Evolutionary conservation across 2,797 vertebrate genomes (phyloP).

Genomic region (Furcifer pardalis): DNA sequence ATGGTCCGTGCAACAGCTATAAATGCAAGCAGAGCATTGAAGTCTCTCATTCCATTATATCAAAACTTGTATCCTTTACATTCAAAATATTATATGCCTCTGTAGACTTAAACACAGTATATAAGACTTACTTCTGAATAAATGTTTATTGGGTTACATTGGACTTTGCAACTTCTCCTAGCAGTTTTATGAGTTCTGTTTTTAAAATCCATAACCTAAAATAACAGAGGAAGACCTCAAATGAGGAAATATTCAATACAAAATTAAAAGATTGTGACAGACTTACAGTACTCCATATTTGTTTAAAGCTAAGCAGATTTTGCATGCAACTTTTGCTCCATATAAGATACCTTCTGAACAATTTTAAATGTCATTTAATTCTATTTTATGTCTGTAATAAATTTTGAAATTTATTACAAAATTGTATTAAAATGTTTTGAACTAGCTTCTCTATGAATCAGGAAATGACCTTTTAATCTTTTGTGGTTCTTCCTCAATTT

Average conservation of each 20-base stretch:
- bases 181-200: slow-evolving; percentile 5
- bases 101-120: neutral
- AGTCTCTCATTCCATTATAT: slow-evolving; percentile 96
- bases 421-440: too few species aligned
- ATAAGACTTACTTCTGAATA: neutral
- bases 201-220: too few species aligned
- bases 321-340: neutral
- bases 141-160: neutral
- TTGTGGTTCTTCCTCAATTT: too few species aligned
- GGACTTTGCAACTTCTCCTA: neutral
- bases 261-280: neutral
- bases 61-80: slow-evolving; percentile 99
- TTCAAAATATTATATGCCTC: slow-evolving; percentile 24
- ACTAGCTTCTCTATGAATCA: too few species aligned
- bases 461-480: too few species aligned
- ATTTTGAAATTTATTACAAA: too few species aligned
- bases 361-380: neutral
- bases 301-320: neutral
- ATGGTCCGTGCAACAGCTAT: slow-evolving; percentile 98
- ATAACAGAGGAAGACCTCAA: neutral
- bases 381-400: neutral
- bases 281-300: neutral
- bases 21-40: slow-evolving; percentile 96
- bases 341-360: neutral
- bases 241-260: neutral